phyloP scores from a whole-genome alignment of 2,888 invertebrate genomes.

The Xiphydria camelus region DNA sequence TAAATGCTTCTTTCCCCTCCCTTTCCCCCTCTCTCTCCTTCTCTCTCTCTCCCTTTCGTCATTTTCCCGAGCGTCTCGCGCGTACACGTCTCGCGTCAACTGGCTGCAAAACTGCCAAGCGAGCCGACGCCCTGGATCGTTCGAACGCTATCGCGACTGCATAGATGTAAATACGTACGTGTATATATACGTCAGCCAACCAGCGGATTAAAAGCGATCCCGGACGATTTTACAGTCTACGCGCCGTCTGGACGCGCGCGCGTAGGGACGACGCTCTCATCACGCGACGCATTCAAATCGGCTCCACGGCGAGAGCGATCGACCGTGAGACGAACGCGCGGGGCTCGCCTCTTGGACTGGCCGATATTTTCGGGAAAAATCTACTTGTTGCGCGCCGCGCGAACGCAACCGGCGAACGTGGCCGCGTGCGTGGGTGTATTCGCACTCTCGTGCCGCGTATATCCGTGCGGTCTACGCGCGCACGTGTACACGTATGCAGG shows the following conservation, averaged over 20 bases:
- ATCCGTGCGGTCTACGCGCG: constrained; percentile 22
- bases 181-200: too few species aligned
- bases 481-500: constrained; percentile 15
- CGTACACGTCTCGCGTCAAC: too few species aligned
- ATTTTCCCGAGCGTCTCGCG: too few species aligned
- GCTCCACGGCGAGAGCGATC: too few species aligned
- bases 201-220: constrained; percentile 10
- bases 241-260: constrained; percentile 12
- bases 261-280: constrained; percentile 7
- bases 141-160: too few species aligned
- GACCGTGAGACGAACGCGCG: constrained; percentile 23
- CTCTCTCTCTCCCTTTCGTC: constrained; percentile 1
- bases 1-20: too few species aligned
- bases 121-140: too few species aligned
- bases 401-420: too few species aligned
- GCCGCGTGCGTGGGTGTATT: too few species aligned
- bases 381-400: constrained; percentile 43
- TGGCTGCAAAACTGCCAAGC: too few species aligned
- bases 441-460: too few species aligned
- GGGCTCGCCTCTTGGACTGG: constrained; percentile 18
- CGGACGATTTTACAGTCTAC: constrained; percentile 16
- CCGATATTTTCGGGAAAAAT: constrained; percentile 47
- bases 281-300: constrained; percentile 29
- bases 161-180: too few species aligned
- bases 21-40: constrained; percentile 6